A percentile compares a stretch with the other conserved stretches of the same genome.
These are phyloP conservation scores for Onychorhynchus coronatus DNA, from an alignment of 2,113 vertebrate species.

Conservation along the genomic window DNA sequence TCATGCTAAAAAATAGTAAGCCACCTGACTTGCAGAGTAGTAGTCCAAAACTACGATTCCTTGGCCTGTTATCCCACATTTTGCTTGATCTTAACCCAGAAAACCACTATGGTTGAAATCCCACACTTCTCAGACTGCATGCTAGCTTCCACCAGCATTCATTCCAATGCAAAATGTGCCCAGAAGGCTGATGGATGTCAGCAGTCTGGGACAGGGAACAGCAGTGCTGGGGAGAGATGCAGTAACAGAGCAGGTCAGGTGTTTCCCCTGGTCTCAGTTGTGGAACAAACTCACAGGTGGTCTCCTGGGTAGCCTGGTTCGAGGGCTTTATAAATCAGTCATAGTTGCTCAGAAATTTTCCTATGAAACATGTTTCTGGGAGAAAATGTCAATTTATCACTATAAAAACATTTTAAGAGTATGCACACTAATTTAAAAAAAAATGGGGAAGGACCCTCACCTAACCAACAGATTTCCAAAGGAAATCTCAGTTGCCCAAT, in stretches of 20 bases:
- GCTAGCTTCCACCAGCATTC: not conserved
- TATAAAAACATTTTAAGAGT: not conserved
- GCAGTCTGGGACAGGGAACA: not conserved
- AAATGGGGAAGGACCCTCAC: not conserved
- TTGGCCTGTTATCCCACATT: not conserved
- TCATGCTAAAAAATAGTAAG: not conserved
- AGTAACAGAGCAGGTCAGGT: not conserved
- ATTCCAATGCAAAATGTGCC: not conserved
- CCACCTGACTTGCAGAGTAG: not conserved
- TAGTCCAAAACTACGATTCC: not conserved
- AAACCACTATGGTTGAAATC: not conserved
- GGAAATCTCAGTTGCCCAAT: not conserved
- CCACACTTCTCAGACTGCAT: not conserved
- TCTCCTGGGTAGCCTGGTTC: not conserved
- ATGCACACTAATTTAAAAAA: not conserved
- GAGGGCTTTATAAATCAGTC: constrained; percentile 37
- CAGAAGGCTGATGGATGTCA: not conserved
- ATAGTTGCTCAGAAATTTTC: not conserved
- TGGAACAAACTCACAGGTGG: not conserved
- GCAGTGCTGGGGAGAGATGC: not conserved
- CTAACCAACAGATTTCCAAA: not conserved
- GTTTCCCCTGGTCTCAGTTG: not conserved
- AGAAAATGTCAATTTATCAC: constrained; percentile 32
- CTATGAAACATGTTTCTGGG: not conserved
- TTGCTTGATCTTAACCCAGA: not conserved